A percentile compares a stretch with the other conserved stretches of the same genome.
phyloP scores from a whole-genome alignment of 2,113 vertebrate species.

The Falco punctatus region DNA sequence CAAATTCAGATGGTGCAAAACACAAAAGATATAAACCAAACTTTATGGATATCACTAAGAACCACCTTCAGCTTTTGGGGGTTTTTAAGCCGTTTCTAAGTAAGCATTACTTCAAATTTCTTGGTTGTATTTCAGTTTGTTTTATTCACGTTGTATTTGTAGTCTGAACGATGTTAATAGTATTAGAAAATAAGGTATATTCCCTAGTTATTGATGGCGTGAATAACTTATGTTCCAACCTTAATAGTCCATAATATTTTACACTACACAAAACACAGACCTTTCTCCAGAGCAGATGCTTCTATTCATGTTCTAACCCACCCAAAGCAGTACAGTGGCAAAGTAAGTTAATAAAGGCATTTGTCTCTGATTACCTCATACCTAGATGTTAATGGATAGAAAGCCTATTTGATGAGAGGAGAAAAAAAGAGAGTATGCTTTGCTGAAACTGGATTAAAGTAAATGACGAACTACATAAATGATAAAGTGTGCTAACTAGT shows the following conservation, averaged over 20 bases:
- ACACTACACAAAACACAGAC: not conserved
- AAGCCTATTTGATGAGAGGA: not conserved
- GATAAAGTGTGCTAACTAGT: not conserved
- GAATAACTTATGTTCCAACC: not conserved
- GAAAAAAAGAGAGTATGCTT: not conserved
- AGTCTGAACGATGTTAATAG: not conserved
- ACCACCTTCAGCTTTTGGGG: not conserved
- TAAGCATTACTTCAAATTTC: not conserved
- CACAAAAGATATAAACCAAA: not conserved
- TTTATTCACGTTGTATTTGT: not conserved
- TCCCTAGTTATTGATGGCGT: not conserved
- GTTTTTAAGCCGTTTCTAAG: not conserved
- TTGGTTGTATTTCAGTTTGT: not conserved
- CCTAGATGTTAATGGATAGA: not conserved
- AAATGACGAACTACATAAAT: not conserved
- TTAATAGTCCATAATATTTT: not conserved
- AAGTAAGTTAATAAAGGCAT: not conserved
- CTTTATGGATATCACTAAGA: not conserved
- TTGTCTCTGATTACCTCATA: not conserved
- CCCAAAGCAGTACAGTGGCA: not conserved
- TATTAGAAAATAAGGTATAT: not conserved
- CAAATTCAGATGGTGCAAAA: not conserved
- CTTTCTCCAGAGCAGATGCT: not conserved
- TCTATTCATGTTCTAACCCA: not conserved
- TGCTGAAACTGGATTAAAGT: not conserved